phyloP scores from a whole-genome alignment of 2,797 vertebrate genomes.

The Rhynchonycteris naso region DNA sequence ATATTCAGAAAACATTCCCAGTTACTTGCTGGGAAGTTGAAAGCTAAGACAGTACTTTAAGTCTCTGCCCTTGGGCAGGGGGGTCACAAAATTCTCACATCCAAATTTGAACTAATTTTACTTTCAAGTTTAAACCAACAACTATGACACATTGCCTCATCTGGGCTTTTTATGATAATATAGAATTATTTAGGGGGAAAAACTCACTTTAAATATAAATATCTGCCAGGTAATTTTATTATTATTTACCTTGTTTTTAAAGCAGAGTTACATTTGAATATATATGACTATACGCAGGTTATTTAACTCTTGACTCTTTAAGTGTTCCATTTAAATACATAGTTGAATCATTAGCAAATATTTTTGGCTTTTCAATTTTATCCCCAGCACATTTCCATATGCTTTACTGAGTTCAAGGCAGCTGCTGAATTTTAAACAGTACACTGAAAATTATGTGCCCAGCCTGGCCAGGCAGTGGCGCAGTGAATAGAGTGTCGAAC shows the following conservation, averaged over 20 bases:
- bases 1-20: background rate
- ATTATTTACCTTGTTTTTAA: conserved; percentile 25
- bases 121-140: conserved; percentile 25
- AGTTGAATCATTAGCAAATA: background rate
- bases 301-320: conserved; percentile 44
- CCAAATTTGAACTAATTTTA: background rate
- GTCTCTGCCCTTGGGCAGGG: background rate
- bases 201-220: background rate
- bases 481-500: too few species aligned
- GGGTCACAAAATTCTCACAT: background rate
- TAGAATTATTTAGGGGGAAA: background rate
- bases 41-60: background rate
- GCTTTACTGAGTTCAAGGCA: conserved; percentile 40
- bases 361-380: background rate
- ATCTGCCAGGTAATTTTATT: conserved; percentile 30
- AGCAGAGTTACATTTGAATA: conserved; percentile 24
- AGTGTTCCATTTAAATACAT: background rate
- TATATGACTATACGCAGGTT: background rate
- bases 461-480: too few species aligned
- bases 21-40: background rate
- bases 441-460: background rate
- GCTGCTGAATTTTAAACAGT: conserved; percentile 42
- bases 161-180: conserved; percentile 28
- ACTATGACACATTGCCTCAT: background rate
- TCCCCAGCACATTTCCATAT: background rate